phyloP scores from a whole-genome alignment of 2,888 invertebrate species.

The Lamellibrachia satsuma region DNA sequence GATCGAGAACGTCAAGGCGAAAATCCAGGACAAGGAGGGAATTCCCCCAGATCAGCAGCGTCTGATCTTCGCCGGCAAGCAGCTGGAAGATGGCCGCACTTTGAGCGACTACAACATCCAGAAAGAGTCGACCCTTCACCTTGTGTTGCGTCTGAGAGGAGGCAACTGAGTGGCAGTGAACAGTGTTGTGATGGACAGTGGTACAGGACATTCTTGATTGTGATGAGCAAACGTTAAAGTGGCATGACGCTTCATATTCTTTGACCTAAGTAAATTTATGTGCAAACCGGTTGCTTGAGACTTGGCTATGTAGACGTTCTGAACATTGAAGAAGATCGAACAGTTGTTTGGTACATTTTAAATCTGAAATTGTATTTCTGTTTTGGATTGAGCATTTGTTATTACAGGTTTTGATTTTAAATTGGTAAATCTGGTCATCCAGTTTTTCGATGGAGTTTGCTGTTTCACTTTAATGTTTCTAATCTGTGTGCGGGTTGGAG shows the following conservation, averaged over 20 bases:
- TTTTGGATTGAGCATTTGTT: not conserved
- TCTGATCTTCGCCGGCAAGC: constrained; percentile 90
- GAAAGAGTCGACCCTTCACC: constrained; percentile 85
- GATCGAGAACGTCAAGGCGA: constrained; percentile 90
- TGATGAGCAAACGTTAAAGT: not conserved
- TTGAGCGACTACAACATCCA: constrained; percentile 94
- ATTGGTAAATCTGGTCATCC: not conserved
- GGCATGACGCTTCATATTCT: not conserved
- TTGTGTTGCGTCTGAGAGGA: constrained; percentile 56
- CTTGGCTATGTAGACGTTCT: not conserved
- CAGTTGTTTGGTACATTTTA: not conserved
- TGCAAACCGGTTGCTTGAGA: not conserved
- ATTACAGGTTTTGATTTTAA: not conserved
- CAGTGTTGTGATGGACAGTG: not conserved
- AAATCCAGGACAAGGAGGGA: constrained; percentile 64
- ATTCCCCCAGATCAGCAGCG: constrained; percentile 82
- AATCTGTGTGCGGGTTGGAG: not conserved
- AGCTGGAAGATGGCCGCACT: constrained; percentile 89
- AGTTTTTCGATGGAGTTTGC: not conserved
- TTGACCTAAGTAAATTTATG: not conserved
- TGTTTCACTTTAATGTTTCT: not conserved
- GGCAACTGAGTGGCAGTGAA: constrained; percentile 44
- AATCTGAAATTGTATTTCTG: not conserved
- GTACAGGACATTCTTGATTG: not conserved
- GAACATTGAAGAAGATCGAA: not conserved